Percentiles rank a stretch among this genome's conserved stretches.
phyloP scores from a whole-genome alignment of 2,888 invertebrate genomes.

The Branchellion lobata region DNA sequence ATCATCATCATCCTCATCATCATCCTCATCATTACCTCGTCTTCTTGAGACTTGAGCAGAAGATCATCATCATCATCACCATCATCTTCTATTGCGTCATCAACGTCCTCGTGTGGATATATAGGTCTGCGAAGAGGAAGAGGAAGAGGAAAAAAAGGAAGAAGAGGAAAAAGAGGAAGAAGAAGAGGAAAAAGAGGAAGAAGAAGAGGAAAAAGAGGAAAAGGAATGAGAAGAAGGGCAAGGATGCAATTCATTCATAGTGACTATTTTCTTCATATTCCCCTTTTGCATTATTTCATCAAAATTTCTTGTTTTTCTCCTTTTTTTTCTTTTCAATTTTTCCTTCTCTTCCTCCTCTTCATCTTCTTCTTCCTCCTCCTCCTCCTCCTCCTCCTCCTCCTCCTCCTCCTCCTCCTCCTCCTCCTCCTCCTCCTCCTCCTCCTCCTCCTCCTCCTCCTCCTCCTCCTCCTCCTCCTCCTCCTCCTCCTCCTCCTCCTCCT shows the following conservation, averaged over 20 bases:
- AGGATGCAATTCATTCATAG: no score
- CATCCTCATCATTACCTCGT: not conserved
- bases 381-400: conserved; percentile 5
- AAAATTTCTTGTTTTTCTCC: no score
- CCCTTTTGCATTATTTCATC: no score
- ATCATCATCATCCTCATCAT: conserved; percentile 69
- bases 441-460: no score
- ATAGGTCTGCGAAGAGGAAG: not conserved
- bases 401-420: conserved; percentile 56
- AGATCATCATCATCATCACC: conserved; percentile 3
- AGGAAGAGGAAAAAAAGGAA: not conserved
- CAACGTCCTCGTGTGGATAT: conserved; percentile 15
- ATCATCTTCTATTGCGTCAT: not conserved
- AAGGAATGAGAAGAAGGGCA: no score
- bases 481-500: no score
- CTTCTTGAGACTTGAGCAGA: not conserved
- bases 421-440: conserved; percentile 39
- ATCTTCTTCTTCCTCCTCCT: no score
- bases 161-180: not conserved
- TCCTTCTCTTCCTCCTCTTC: no score
- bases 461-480: no score
- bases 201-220: not conserved
- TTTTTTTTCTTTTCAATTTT: no score
- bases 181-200: not conserved
- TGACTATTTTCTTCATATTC: no score